Evolutionary conservation across 2,113 vertebrate species (phyloP), one percentile per base, ranked within the genome.

Genomic region (Alligator sinensis): DNA sequence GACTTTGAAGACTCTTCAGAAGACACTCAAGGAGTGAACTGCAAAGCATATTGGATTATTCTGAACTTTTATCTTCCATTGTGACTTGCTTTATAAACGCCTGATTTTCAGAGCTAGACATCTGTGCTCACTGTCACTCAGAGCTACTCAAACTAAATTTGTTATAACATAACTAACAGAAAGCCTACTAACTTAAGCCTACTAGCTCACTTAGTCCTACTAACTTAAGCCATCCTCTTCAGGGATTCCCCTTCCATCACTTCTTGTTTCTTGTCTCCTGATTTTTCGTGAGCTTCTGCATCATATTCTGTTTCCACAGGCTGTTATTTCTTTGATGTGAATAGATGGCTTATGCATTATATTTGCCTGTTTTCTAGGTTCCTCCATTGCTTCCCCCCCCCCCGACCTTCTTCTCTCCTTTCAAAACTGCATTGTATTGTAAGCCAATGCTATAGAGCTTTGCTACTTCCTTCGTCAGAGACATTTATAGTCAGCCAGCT

Each of bases 271-370:
- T 5, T 55, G 78, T 91, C 28, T 72, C 59, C 38, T 57, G 18
- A 22, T 30, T 89, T 95, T 94, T 94, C 55, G 24, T 86, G 87
- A 87, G 14, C 2, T 77, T 94, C 93, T 83, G 89, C 63, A 80
- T n/a, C 27, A 34, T 72, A 14, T 38, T 72, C 70, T 47, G 12
- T 24, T 72, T 72, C 38, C 34, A 72, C 21, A 22, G 12, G 4
- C 7, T 47, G 9, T 47, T 47, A 9, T 47, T 47, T 47, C 47
- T 47, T 47, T 47, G 47, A 47, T 9, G 47, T 9, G 47, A 9
- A 47, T 47, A 47, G 47, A 47, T 47, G 38, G 61, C 27, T 28
- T 22, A 34, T 55, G 57, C 2, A 5, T 24, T 55, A 15, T 54
- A 0, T 38, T 47, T 70, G 74, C 81, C 80, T 66, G 76, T 47